Base-by-base conservation (phyloP, 2,797 vertebrate species). In the Sciaenops ocellatus region DNA sequence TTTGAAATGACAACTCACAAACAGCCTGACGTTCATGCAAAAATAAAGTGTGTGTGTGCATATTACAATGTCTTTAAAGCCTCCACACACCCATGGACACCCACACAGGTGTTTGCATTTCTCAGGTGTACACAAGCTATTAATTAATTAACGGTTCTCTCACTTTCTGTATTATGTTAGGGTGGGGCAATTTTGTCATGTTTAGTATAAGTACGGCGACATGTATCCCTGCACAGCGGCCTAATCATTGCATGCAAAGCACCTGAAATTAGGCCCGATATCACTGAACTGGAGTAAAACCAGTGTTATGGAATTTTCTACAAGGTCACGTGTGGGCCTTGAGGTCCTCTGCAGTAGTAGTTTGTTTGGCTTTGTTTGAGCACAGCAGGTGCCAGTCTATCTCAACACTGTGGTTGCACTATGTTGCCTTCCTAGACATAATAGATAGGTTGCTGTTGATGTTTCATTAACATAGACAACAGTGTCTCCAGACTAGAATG, bases 1-100 rank as follows among this genome's bases (percentile, higher is more conserved):
- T 67, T 42, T 56, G 26, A 67, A 82, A 65, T 75, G 73, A 86
- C 76, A 78, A 26, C 57, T 80, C 3, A 42, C 57, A 52, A 38
- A 38, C 34, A 68, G 34, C 34, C 44, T 54, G 42, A 82, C 24
- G 34, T 47, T 30, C 12, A 18, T 66, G 28, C 22, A 46, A 20
- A 52, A 55, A 9, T 66, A 6, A 24, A 76, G 56, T 26, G 20
- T 2, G 52, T 62, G 65, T 69, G n/a, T 13, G 26, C 30, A n/a
- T 51, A 44, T 44, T 17, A 30, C 3, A 1, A 16, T 47, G 41
- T 44, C 20, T 77, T 52, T 24, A 56, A 59, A 51, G 26, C 0
- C 16, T 26, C 11, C 24, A 54, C 48, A 52, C 61, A 55, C 6
- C 1, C 20, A 52, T 26, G 0, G 16, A 26, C 55, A 34, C 38